phyloP scores from a whole-genome alignment of 37 sponge, comb jelly and placozoan genomes.

The Aplysina aerophoba region DNA sequence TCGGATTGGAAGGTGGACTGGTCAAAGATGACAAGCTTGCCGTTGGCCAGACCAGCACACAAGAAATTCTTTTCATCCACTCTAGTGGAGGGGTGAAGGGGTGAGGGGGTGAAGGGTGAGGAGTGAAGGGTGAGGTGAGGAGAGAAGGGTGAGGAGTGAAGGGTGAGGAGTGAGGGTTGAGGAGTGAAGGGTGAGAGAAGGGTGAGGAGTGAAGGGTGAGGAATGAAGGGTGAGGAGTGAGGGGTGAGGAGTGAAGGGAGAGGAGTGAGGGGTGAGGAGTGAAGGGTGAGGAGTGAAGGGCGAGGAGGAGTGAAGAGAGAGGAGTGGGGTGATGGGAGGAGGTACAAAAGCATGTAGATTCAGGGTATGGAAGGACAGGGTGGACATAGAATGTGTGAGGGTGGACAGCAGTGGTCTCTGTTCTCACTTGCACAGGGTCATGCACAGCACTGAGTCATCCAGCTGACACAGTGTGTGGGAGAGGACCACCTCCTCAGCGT shows the following conservation, averaged over 20 bases:
- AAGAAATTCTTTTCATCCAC: constrained; percentile 5
- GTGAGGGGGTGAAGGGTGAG: not conserved
- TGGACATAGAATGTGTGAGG: too few relatives aligned
- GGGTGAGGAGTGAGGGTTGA: not conserved
- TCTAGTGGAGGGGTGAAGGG: too few relatives aligned
- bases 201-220: not conserved
- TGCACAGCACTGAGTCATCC: constrained; percentile 46
- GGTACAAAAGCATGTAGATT: too few relatives aligned
- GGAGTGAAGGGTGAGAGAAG: too few relatives aligned
- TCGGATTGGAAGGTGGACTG: constrained; percentile 36
- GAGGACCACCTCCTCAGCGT: constrained; percentile 6
- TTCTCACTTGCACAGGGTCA: constrained; percentile 55
- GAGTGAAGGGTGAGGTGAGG: too few relatives aligned
- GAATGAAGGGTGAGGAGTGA: not conserved
- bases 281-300: not conserved
- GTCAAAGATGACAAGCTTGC: constrained; percentile 49
- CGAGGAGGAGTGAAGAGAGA: too few relatives aligned
- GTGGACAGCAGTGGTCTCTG: too few relatives aligned
- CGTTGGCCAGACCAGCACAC: constrained; percentile 76
- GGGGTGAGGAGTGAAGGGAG: too few relatives aligned
- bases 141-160: too few relatives aligned
- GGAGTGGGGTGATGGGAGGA: too few relatives aligned
- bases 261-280: not conserved
- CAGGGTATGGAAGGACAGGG: too few relatives aligned
- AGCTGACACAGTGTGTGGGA: constrained; percentile 33